These are phyloP conservation scores for Indicator maculatus DNA, from an alignment of 2,113 vertebrate genomes.

Conservation along the genomic window DNA sequence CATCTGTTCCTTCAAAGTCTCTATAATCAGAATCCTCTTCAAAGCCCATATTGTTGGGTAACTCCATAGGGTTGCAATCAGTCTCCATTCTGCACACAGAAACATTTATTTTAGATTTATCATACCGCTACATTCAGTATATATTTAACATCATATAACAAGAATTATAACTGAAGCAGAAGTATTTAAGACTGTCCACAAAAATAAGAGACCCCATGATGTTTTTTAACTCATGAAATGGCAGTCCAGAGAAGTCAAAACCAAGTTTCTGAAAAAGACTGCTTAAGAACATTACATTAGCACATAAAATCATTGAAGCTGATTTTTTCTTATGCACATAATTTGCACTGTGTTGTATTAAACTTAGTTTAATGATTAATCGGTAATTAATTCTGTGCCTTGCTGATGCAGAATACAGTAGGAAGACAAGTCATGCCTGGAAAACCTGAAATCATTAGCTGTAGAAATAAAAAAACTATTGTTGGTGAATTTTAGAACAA, in stretches of 20 bases:
- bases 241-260: neutral
- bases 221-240: neutral
- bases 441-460: neutral
- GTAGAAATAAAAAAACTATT: neutral
- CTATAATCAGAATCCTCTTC: slow-evolving; percentile 80
- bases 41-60: slow-evolving; percentile 71
- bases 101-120: slow-evolving; percentile 3
- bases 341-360: neutral
- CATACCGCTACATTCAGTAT: neutral
- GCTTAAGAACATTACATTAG: neutral
- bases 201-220: neutral
- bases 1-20: slow-evolving; percentile 81
- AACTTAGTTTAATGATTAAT: neutral
- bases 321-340: neutral
- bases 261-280: neutral
- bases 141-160: neutral
- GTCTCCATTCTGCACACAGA: slow-evolving; percentile 86
- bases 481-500: neutral
- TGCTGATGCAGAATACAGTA: neutral
- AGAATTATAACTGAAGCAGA: neutral
- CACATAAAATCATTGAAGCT: neutral
- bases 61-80: slow-evolving; percentile 84
- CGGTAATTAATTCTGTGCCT: neutral
- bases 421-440: neutral
- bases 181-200: neutral